Evolutionary conservation across 2,888 invertebrate genomes (phyloP), one percentile per base, ranked within the genome.

Genomic region (Tridacna crocea): DNA sequence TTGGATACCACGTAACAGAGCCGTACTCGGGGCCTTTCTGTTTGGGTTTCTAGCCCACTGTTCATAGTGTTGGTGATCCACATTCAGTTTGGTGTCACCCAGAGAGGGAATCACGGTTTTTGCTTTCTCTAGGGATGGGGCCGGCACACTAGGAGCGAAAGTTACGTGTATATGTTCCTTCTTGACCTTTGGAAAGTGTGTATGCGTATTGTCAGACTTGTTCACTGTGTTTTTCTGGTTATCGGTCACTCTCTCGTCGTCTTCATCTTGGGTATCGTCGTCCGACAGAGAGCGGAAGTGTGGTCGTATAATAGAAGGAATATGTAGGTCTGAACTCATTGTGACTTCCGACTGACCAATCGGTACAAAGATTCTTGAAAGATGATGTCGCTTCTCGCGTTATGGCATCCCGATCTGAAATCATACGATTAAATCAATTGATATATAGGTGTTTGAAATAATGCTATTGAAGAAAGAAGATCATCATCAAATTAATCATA

Each of bases 1-100:
- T 46, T 86, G 86, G n/a, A 83, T 86, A 0, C 86, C 86, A 26
- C 86, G 72, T 10, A 83, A 61, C 27, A 83, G 75, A 11, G 75
- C 58, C 60, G 72, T 79, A 36, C 75, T 80, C 2, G 76, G 63
- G 22, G 78, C 46, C 27, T 80, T 70, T 15, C 78, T 65, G n/a
- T 75, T 80, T 36, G 84, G 84, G n/a, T 76, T 74, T 70, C 87
- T 55, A 12, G 87, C 87, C 87, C 87, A 87, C 63, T 87, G 87
- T 72, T 84, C 82, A 61, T 87, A 87, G 68, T 84, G 82, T 17
- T 82, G 65, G 27, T 80, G 82, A 26, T 84, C 84, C 8, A 87
- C 80, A 19, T 80, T 77, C n/a, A 83, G n/a, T 46, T 68, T 66
- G 13, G 68, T 17, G 19, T 81, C 80, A 26, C 65, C 61, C 0